A percentile compares a stretch with the other conserved stretches of the same genome.
Evolutionary conservation across 2,888 invertebrate genomes (phyloP).

Genomic region (Pseudoips prasinana): DNA sequence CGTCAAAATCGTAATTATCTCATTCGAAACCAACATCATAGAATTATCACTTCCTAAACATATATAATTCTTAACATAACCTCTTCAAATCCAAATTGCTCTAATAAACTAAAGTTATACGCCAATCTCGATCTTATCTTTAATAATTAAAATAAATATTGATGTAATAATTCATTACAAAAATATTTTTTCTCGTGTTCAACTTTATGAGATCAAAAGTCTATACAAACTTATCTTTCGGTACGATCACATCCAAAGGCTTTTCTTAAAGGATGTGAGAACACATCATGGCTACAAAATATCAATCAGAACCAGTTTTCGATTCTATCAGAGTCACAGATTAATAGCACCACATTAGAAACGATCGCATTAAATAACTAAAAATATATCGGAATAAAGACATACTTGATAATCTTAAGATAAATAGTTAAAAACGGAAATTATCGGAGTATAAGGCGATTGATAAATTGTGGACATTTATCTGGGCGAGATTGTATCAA

Average conservation of each 20-base stretch:
- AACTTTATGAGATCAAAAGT: too few species aligned
- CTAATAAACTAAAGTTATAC: constrained; percentile 26
- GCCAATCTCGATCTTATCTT: constrained; percentile 24
- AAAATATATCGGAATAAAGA: constrained; percentile 65
- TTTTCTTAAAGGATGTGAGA: constrained; percentile 33
- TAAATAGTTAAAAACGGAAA: constrained; percentile 62
- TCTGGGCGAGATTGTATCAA: constrained; percentile 75
- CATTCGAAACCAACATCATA: constrained; percentile 10
- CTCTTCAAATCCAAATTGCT: constrained; percentile 25
- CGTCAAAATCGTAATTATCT: constrained; percentile 10
- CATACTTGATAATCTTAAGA: constrained; percentile 70
- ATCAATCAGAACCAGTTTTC: constrained; percentile 26
- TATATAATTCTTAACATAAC: constrained; percentile 20
- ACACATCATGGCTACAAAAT: constrained; percentile 22
- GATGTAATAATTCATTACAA: constrained; percentile 30
- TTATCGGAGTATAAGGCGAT: constrained; percentile 51
- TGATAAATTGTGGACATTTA: constrained; percentile 78
- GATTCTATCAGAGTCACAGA: constrained; percentile 37
- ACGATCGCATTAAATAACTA: constrained; percentile 47
- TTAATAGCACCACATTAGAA: constrained; percentile 53
- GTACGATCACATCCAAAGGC: constrained; percentile 18
- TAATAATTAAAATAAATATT: constrained; percentile 28
- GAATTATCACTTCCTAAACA: constrained; percentile 29
- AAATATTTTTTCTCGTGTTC: constrained; percentile 31
- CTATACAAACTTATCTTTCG: constrained; percentile 16